phyloP scores from a whole-genome alignment of 2,113 vertebrate genomes.

The Rhinoderma darwinii region DNA sequence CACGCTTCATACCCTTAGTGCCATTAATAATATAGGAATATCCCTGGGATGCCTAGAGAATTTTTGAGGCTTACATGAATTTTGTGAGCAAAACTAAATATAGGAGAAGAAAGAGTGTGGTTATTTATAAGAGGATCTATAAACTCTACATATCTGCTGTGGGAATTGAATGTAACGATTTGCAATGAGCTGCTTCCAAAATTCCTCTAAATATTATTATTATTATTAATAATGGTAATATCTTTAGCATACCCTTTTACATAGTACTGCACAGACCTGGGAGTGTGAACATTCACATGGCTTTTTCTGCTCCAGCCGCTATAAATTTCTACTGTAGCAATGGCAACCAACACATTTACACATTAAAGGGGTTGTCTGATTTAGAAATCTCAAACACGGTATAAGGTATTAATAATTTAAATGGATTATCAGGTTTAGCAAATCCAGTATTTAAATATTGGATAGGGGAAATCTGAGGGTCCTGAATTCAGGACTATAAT shows the following conservation, averaged over 20 bases:
- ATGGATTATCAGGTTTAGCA: too few species aligned
- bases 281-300: background rate
- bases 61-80: background rate
- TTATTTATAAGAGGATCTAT: background rate
- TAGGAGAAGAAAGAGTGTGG: background rate
- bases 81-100: constrained; percentile 12
- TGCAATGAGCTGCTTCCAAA: background rate
- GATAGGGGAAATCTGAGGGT: too few species aligned
- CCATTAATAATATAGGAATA: constrained; percentile 14
- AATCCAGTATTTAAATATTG: too few species aligned
- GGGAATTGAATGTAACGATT: background rate
- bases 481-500: too few species aligned
- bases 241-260: background rate
- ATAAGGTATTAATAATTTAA: too few species aligned
- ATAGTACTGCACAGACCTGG: background rate
- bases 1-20: constrained; percentile 9
- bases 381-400: too few species aligned
- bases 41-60: background rate
- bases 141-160: background rate
- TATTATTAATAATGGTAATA: background rate
- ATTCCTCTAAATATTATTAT: background rate
- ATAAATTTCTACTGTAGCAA: background rate
- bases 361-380: too few species aligned
- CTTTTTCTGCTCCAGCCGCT: background rate
- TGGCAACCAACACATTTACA: background rate